Percentiles rank a stretch among this genome's conserved stretches.
Evolutionary conservation across 2,888 invertebrate species (phyloP).

Genomic region (Brachyopa scutellaris): DNA sequence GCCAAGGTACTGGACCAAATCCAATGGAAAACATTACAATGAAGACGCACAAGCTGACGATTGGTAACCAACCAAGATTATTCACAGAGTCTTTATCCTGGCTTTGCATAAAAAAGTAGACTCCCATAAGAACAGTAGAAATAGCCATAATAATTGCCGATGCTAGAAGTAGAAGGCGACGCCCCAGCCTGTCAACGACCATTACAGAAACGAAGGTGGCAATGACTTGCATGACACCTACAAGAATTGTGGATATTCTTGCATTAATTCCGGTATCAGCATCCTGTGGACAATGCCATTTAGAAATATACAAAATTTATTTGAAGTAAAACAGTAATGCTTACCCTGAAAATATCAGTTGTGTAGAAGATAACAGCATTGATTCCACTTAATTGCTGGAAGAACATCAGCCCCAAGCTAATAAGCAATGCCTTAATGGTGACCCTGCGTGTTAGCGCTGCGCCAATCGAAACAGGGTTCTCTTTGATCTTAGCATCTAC

Average conservation of each 20-base stretch:
- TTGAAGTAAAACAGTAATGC: too few species aligned
- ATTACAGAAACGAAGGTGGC: conserved; percentile 87
- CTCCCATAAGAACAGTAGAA: conserved; percentile 87
- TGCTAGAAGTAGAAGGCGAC: conserved; percentile 88
- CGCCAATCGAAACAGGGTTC: conserved; percentile 83
- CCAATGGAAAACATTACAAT: conserved; percentile 92
- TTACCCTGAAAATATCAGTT: conserved; percentile 87
- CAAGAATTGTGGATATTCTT: conserved; percentile 87
- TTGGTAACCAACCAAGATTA: conserved; percentile 88
- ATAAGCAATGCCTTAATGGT: conserved; percentile 87
- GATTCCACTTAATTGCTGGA: conserved; percentile 93
- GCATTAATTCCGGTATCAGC: conserved; percentile 83
- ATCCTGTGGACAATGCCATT: conserved; percentile 74
- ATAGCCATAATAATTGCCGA: conserved; percentile 88
- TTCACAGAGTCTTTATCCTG: conserved; percentile 80
- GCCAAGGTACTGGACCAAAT: conserved; percentile 91
- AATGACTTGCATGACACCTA: conserved; percentile 91
- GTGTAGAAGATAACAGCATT: conserved; percentile 93
- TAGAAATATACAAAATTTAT: too few species aligned
- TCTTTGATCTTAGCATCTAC: conserved; percentile 83
- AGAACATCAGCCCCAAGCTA: conserved; percentile 91
- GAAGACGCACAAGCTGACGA: conserved; percentile 88
- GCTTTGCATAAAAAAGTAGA: conserved; percentile 85
- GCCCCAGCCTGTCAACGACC: conserved; percentile 91
- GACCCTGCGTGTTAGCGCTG: conserved; percentile 84